Evolutionary conservation across 2,797 vertebrate genomes (phyloP), one percentile per base, ranked within the genome.

Genomic region (Hippoglossus hippoglossus): DNA sequence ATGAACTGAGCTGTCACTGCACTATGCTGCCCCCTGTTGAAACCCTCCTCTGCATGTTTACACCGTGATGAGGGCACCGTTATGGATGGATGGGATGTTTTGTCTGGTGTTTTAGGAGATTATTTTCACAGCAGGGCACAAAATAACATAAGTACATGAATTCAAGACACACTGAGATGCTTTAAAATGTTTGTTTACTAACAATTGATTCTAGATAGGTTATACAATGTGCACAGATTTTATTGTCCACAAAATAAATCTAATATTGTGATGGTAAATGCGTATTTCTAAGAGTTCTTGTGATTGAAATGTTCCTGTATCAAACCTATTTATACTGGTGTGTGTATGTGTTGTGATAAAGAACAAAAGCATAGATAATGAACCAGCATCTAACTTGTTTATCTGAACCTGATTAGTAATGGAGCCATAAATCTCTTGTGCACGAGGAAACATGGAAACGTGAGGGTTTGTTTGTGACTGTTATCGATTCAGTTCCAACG

Each of bases 1-100:
- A 82, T 83, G 73, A 71, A 47, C 57, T 82, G 86, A 86, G 72
- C 84, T 73, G 86, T 74, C 68, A 67, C 56, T 91, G 91, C 90
- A 73, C 88, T 78, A 62, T 91, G 88, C 91, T 91, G 93, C 93
- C 93, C 93, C 92, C 92, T 93, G 91, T 93, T 89, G 91, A 94
- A 89, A 36, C 7, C 9, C 36, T 11, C 3, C 11, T 39, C 6
- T 55, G 41, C 67, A 51, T 84, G 77, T 85, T 82, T 73, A 80
- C 78, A 63, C 67, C 50, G 39, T 4, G 52, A 44, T 44, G 6
- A 18, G 6, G 34, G n/a, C 25, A 51, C 67, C 60, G 44, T 47
- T 58, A 51, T 72, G 67, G 49, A 39, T 57, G 18, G 41, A 24
- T 65, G 60, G 28, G 16, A 19, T 76, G 74, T 60, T 77, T 75